Base-by-base conservation (phyloP, 1,140 invertebrate species). In the Triops longicaudatus region DNA sequence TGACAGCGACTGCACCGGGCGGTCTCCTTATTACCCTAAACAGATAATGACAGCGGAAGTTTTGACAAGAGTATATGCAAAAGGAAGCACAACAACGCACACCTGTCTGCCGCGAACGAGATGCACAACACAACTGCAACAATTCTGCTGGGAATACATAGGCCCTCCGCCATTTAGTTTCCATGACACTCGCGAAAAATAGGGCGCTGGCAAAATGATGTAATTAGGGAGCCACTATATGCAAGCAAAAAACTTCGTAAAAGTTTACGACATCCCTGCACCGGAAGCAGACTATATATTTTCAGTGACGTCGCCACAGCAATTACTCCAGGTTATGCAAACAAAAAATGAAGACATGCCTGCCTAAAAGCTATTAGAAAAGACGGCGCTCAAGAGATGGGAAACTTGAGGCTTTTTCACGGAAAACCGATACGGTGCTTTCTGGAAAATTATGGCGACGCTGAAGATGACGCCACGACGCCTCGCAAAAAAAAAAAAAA, bases 1-100 rank as follows among this genome's bases (percentile, higher is more conserved):
- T 63, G 50, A 63, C 50, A 63, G 7, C 17, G 50, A 63, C 50
- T 22, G 50, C n/a, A 63, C 50, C 17, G 50, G 50, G 17, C 17
- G 50, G 14, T 22, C 50, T 63, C 50, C 22, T 63, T n/a, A n/a
- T 63, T 17, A 17, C 50, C 50, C 50, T 22, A 63, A 22, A 63
- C 50, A 63, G 50, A 63, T 63, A 63, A 63, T 63, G 50, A 63
- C 50, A 63, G 22, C 50, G 50, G 50, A 63, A 63, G 50, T 63
- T 63, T 63, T 63, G 50, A 63, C 50, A 63, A 63, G 50, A 63
- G 17, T 63, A 63, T 63, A 63, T 63, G 50, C 50, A 14, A 63
- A 63, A 4, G 44, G 44, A 63, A 37, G 44, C 44, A 63, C n/a
- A 63, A 63, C 44, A 63, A 14, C 10, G 50, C 50, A 14, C 50